These are phyloP conservation scores for Dolichomitus sp. DNA, from an alignment of 2,888 invertebrate species.

Conservation along the genomic window DNA sequence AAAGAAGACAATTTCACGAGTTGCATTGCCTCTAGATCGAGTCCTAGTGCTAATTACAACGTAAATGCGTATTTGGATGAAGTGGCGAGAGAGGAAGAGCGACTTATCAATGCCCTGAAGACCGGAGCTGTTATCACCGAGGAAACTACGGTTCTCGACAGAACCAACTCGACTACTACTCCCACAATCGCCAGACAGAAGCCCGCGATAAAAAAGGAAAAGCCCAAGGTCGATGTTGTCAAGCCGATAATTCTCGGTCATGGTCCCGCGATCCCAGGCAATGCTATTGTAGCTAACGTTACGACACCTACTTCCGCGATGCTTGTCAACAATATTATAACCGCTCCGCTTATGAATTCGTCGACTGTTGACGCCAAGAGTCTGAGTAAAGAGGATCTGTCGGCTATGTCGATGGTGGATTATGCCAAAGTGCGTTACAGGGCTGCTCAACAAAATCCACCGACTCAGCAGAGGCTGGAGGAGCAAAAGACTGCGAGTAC, in stretches of 20 bases:
- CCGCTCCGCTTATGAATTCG: slow-evolving; percentile 31
- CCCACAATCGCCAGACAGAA: slow-evolving; percentile 74
- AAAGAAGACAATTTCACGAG: slow-evolving; percentile 69
- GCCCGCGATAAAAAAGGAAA: slow-evolving; percentile 81
- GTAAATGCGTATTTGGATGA: slow-evolving; percentile 88
- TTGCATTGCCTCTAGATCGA: slow-evolving; percentile 69
- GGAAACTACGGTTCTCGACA: slow-evolving; percentile 75
- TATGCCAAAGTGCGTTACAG: slow-evolving; percentile 89
- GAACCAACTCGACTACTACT: background rate
- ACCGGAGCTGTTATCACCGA: slow-evolving; percentile 90
- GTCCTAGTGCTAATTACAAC: slow-evolving; percentile 70
- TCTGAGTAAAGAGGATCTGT: slow-evolving; percentile 79
- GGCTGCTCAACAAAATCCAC: slow-evolving; percentile 87
- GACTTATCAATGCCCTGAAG: slow-evolving; percentile 92
- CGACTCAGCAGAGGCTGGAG: slow-evolving; percentile 85
- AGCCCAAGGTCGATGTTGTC: slow-evolving; percentile 80
- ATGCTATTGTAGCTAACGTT: slow-evolving; percentile 14
- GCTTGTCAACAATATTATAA: slow-evolving; percentile 71
- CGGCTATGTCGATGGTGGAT: slow-evolving; percentile 88
- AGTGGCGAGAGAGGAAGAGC: slow-evolving; percentile 94
- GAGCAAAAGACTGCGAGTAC: slow-evolving; percentile 86
- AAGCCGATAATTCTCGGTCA: slow-evolving; percentile 79
- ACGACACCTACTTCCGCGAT: slow-evolving; percentile 71
- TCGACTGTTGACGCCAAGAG: slow-evolving; percentile 67
- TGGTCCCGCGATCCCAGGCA: slow-evolving; percentile 56